A percentile compares a stretch with the other conserved stretches of the same genome.
phyloP scores from a whole-genome alignment of 2,888 invertebrate genomes.

The Perizoma affinitatum region DNA sequence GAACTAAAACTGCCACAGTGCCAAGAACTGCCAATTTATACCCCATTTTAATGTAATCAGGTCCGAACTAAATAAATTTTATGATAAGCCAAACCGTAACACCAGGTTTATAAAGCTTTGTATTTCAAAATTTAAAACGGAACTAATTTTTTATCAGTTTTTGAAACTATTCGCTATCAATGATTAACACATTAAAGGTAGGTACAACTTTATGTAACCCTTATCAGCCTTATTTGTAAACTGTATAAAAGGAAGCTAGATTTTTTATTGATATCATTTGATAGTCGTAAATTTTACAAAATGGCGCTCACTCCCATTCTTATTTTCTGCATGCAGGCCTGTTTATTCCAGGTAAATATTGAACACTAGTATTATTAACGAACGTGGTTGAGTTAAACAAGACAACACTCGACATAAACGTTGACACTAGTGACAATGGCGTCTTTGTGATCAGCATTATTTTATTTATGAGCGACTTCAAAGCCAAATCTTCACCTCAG shows the following conservation, averaged over 20 bases:
- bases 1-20: conserved; percentile 18
- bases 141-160: conserved; percentile 12
- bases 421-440: too few species aligned
- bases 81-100: conserved; percentile 3
- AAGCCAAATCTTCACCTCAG: too few species aligned
- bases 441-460: too few species aligned
- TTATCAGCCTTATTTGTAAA: conserved; percentile 16
- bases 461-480: too few species aligned
- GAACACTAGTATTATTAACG: too few species aligned
- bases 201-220: not conserved
- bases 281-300: not conserved
- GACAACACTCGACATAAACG: too few species aligned
- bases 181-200: not conserved
- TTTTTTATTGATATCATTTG: conserved; percentile 13
- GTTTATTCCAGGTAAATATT: conserved; percentile 15
- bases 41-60: conserved; percentile 21
- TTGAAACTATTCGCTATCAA: conserved; percentile 16
- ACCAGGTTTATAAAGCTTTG: conserved; percentile 10
- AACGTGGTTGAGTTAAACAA: too few species aligned
- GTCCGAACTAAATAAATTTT: not conserved
- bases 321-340: conserved; percentile 7
- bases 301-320: conserved; percentile 9
- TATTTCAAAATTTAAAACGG: conserved; percentile 14
- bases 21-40: conserved; percentile 18
- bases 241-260: conserved; percentile 15